These are phyloP conservation scores for Hyaena hyaena DNA, from an alignment of 2,113 vertebrate genomes.

Conservation along the genomic window DNA sequence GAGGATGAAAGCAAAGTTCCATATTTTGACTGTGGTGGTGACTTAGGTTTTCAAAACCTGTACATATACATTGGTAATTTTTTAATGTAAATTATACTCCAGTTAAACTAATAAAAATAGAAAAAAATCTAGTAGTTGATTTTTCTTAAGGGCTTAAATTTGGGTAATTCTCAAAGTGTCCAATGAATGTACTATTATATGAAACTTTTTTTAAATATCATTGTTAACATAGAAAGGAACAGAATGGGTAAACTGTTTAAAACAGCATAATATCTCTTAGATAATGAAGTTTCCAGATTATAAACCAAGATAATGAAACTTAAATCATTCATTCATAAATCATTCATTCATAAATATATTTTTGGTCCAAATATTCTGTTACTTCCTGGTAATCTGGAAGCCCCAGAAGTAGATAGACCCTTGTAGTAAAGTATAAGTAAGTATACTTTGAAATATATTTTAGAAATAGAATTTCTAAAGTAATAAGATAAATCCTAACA, in stretches of 20 bases:
- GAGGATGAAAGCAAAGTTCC: neutral
- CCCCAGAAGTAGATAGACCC: neutral
- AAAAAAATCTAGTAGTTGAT: neutral
- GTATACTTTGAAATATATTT: neutral
- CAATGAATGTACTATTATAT: neutral
- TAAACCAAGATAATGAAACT: neutral
- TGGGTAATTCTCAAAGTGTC: neutral
- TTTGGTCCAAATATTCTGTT: neutral
- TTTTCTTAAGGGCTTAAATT: neutral
- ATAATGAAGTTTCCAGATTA: neutral
- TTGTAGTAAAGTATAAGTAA: neutral
- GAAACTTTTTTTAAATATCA: neutral
- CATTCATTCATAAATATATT: neutral
- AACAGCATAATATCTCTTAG: neutral
- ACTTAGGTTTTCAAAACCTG: constrained; percentile 30
- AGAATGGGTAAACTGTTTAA: neutral
- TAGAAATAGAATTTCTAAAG: neutral
- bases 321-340: neutral
- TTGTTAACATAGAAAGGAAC: neutral
- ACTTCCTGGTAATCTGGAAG: neutral
- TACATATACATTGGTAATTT: neutral
- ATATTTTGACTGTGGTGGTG: neutral
- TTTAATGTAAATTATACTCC: neutral
- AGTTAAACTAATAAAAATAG: neutral
- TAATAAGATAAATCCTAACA: neutral